Base-by-base conservation (phyloP, 2,888 invertebrate genomes). In the Patella depressa region DNA sequence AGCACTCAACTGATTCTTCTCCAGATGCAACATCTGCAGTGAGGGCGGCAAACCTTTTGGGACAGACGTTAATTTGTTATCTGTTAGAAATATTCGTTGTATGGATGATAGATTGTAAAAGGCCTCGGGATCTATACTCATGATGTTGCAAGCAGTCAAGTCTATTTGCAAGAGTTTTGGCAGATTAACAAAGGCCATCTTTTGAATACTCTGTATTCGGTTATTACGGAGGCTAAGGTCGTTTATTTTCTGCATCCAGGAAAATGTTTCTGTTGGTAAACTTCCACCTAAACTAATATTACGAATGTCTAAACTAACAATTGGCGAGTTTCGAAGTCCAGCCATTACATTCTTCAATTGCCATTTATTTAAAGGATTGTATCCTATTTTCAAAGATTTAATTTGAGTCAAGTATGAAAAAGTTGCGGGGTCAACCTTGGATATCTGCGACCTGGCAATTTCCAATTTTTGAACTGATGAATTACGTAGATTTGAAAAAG, bases 1-100 rank as follows among this genome's bases (percentile, higher is more conserved):
- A 78, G 93, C 92, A 87, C 95, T 95, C 75, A 98, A 95, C 77
- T 95, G 94, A 90, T 97, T 87, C 24, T 81, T 73, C 74, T 85
- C 83, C 9, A 88, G 74, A 73, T 86, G 85, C 12, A 88, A 76
- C 53, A 77, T 78, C 0, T 69, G 74, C 0, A 88, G 80, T 1
- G 82, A 76, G 0, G 78, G 15, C 45, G 88, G 88, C 5, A 88
- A 74, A 75, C 85, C 82, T 57, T 54, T 59, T 2, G 87, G 87
- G 15, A 88, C 81, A 29, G 59, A 29, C 14, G 74, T 76, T 0
- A 88, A 77, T 53, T 77, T 70, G 73, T 88, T 88, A 70, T 85
- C 83, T 15, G 82, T 79, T 29, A 88, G 77, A 70, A 80, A 82
- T n/a, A 88, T 75, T 3, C 74, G 76, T 17, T 80, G 80, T 4